Evolutionary conservation across 2,113 vertebrate genomes (phyloP), one percentile per base, ranked within the genome.

Genomic region (Callaeas wilsoni): DNA sequence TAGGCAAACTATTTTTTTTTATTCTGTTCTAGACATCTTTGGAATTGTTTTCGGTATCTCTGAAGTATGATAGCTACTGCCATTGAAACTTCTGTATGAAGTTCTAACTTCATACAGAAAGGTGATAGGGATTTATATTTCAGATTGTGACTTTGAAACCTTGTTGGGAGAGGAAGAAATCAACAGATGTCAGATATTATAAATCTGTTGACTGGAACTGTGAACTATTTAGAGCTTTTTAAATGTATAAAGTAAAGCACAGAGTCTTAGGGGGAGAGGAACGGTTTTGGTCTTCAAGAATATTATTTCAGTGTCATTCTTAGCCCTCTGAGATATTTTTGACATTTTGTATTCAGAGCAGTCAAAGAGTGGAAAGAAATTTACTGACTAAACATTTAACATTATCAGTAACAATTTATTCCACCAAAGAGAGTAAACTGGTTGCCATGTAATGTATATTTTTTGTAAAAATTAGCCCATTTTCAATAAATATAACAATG

Each of bases 231-330:
- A 55, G 20, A 86, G 12, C 1, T 84, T 70, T 85, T 57, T 17
- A 60, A 50, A 55, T 77, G 30, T 67, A 23, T 26, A 63, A 80
- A 88, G 44, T 63, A 64, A 81, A 75, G 3, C 1, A 13, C 4
- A n/a, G 5, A n/a, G 6, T 57, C 32, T 52, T 52, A 5, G 0
- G 1, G 13, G 11, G 6, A 21, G 9, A n/a, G n/a, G 9, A 1
- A 1, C 12, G 6, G 4, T 39, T 86, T 57, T 70, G 21, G 16
- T 70, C 12, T 67, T 57, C 59, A 55, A 41, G 4, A 33, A 11
- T 22, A 42, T 50, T 35, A 4, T 42, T 89, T 75, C 37, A 47
- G 30, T 0, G 3, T 32, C 27, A 18, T 59, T 75, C 29, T 35
- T 41, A 56, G 12, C 13, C 15, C 3, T 56, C 19, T 19, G 14